These are phyloP conservation scores for Ennomos quercinarius DNA, from an alignment of 2,888 invertebrate species.

Conservation along the genomic window DNA sequence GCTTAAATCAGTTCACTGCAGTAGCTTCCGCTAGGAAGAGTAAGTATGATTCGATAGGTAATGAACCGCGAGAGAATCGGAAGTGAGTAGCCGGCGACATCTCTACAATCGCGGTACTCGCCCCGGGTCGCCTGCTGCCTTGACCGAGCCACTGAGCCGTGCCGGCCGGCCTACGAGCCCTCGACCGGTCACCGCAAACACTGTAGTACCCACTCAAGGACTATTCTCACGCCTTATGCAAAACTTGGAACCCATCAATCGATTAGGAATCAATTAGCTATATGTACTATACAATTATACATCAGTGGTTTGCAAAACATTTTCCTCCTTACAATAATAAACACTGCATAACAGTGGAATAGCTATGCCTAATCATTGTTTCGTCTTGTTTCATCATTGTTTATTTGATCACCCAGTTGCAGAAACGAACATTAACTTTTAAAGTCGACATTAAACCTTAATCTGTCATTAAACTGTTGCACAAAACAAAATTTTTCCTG, in stretches of 20 bases:
- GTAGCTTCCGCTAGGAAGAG: conserved; percentile 27
- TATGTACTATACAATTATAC: too few relatives aligned
- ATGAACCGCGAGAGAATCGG: conserved; percentile 47
- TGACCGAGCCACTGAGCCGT: conserved; percentile 66
- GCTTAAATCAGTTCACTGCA: background rate
- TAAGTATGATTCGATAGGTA: conserved; percentile 19
- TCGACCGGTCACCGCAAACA: conserved; percentile 47
- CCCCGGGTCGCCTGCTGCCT: conserved; percentile 58
- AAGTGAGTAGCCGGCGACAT: conserved; percentile 44
- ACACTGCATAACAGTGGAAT: too few relatives aligned
- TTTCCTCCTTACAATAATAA: too few relatives aligned
- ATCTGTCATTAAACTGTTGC: too few relatives aligned
- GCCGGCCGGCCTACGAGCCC: conserved; percentile 15
- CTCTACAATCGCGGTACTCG: conserved; percentile 21
- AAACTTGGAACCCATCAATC: background rate
- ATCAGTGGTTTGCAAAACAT: too few relatives aligned
- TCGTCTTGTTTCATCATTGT: too few relatives aligned
- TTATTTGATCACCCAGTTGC: too few relatives aligned
- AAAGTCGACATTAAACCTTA: too few relatives aligned
- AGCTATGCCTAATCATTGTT: too few relatives aligned
- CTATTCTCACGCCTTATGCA: conserved; percentile 34
- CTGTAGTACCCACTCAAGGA: conserved; percentile 37
- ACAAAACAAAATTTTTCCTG: too few relatives aligned
- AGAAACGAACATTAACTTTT: too few relatives aligned
- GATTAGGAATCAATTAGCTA: conserved; percentile 14